Base-by-base conservation (phyloP, 2,888 invertebrate species). In the Strigamia maritima region DNA sequence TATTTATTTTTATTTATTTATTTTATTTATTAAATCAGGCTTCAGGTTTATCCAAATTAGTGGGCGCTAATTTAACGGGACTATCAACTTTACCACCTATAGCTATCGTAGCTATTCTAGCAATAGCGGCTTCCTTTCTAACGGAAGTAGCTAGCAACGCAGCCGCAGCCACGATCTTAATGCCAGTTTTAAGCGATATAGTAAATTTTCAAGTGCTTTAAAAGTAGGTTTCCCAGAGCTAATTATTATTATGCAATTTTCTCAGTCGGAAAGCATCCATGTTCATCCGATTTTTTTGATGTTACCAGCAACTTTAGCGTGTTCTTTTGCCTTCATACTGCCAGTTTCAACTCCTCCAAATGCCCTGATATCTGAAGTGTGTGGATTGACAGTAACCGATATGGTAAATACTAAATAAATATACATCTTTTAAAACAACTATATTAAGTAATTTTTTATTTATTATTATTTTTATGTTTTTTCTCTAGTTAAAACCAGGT, bases 91-190 rank as follows among this genome's bases (percentile, higher is more conserved):
- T 84, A 80, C 83, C 83, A 2, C 80, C 83, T 1, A 83, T 82
- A 80, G 81, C 82, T 24, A 84, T 87, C 35, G 84, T 87, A 35
- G 79, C 86, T 40, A 82, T 86, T 12, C 82, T 86, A 26, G 83
- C 84, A 10, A 60, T 84, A 19, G 82, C 87, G 76, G 85, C 85
- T 4, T 85, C 86, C n/a, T 79, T 82, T 16, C 79, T 87, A 10
- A 87, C 87, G 0, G 87, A 87, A 82, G 83, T 87, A 76, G 85
- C 86, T 79, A 85, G 84, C 77, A 87, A 87, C 82, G 83, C 85
- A 14, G 87, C 87, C 38, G 85, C 86, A 26, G 86, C 86, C 10
- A 85, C 84, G 24, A 85, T 87, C 74, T 83, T 87, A 80, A 82
- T 87, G 79, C 85, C 86, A 38, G 84, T 86, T 40, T 84, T 86